Percentiles rank a stretch among this genome's conserved stretches.
Evolutionary conservation across 2,888 invertebrate genomes (phyloP).

Genomic region (Eupithecia subumbrata): DNA sequence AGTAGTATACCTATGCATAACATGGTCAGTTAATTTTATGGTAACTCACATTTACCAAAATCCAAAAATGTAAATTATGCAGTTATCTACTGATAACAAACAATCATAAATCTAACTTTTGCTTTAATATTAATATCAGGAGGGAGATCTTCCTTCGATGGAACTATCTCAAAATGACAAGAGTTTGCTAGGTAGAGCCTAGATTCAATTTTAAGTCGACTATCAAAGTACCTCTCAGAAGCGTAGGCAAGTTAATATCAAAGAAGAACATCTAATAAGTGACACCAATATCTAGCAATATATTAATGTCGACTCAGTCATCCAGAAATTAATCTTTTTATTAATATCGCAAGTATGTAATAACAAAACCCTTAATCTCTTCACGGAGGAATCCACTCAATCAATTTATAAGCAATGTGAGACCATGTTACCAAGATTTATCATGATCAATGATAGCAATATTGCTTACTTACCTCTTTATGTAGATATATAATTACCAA

Average conservation of each 20-base stretch:
- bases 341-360: slow-evolving; percentile 37
- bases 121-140: not conserved
- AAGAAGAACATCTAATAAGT: slow-evolving; percentile 15
- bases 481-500: not conserved
- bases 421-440: slow-evolving; percentile 36
- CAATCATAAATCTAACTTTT: not conserved
- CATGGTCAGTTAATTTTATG: too few relatives aligned
- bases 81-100: not conserved
- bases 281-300: slow-evolving; percentile 22
- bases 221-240: not conserved
- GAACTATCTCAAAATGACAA: not conserved
- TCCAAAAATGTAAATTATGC: not conserved
- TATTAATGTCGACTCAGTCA: slow-evolving; percentile 27
- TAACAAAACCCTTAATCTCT: slow-evolving; percentile 38
- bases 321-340: slow-evolving; percentile 39
- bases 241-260: not conserved
- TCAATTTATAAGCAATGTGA: slow-evolving; percentile 38
- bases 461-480: not conserved
- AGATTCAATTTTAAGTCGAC: not conserved
- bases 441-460: slow-evolving; percentile 26
- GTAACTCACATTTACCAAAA: not conserved
- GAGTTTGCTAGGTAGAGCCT: not conserved
- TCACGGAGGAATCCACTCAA: slow-evolving; percentile 39
- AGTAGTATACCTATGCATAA: too few relatives aligned
- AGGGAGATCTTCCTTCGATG: not conserved